Evolutionary conservation across 1,140 invertebrate genomes (phyloP).

Genomic region (Babylonia areolata): DNA sequence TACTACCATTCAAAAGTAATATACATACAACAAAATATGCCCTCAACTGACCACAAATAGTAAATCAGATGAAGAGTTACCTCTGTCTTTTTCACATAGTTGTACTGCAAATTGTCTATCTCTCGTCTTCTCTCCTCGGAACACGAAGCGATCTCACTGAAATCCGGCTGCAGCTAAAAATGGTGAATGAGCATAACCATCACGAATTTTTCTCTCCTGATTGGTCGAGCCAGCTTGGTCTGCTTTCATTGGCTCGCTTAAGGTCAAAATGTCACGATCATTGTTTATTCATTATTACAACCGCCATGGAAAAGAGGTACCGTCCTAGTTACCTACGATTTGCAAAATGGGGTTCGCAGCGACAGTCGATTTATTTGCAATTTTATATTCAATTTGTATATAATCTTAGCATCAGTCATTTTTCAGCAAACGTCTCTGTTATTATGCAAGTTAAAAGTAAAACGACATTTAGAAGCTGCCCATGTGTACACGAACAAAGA

Average conservation of each 20-base stretch:
- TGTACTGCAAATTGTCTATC: constrained; percentile 20
- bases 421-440: neutral
- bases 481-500: constrained; percentile 41
- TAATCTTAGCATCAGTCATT: constrained; percentile 13
- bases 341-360: neutral
- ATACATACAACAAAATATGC: neutral
- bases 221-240: constrained; percentile 48
- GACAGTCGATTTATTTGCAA: neutral
- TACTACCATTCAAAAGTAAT: neutral
- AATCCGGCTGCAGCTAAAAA: constrained; percentile 59
- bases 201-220: constrained; percentile 46
- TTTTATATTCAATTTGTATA: neutral
- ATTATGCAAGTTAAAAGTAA: neutral
- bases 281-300: constrained; percentile 39
- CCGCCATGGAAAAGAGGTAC: constrained; percentile 14
- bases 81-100: constrained; percentile 39
- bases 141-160: constrained; percentile 30
- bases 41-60: neutral
- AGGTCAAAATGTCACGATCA: constrained; percentile 20
- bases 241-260: constrained; percentile 37
- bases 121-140: constrained; percentile 6
- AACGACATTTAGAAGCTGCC: neutral
- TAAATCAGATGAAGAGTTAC: constrained; percentile 36
- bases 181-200: constrained; percentile 68
- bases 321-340: neutral